Conservation (phyloP, 1,140 invertebrate species). For the Drosophila melanogaster region DNA sequence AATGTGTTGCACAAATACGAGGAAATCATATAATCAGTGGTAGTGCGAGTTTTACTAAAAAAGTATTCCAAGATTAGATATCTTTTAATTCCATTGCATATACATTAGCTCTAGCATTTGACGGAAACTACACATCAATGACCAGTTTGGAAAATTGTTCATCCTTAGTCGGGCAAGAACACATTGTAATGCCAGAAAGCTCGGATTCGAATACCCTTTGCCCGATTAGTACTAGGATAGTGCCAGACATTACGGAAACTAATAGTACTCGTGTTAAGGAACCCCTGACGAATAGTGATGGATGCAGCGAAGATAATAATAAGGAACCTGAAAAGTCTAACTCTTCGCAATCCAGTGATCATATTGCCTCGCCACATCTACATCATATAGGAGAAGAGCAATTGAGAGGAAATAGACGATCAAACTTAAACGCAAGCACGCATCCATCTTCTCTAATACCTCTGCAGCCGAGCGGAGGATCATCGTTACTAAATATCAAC, state of each 20-base stretch:
- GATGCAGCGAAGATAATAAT: constrained; percentile 5
- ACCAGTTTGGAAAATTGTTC: constrained; percentile 59
- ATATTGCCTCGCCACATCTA: constrained; percentile 18
- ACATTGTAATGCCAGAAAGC: constrained; percentile 6
- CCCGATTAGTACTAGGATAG: constrained; percentile 7
- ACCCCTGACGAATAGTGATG: constrained; percentile 2
- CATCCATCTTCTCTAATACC: constrained; percentile 58
- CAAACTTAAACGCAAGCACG: constrained; percentile 25
- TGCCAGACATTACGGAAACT: constrained; percentile 9
- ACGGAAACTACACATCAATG: constrained; percentile 67
- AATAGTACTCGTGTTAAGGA: constrained; percentile 33
- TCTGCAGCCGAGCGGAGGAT: constrained; percentile 44
- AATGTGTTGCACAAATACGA: too few relatives aligned
- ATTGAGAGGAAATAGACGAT: constrained; percentile 20
- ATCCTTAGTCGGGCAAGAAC: constrained; percentile 10
- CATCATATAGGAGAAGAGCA: constrained; percentile 32
- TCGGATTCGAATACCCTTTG: constrained; percentile 20
- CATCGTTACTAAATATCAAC: constrained; percentile 45
- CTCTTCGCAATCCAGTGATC: constrained; percentile 12
- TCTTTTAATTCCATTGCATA: constrained; percentile 5
- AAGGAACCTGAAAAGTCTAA: constrained; percentile 23
- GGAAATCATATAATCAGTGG: too few relatives aligned
- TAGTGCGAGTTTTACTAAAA: too few relatives aligned
- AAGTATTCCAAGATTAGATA: not conserved
- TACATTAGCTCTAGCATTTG: constrained; percentile 63